These are phyloP conservation scores for Paedocypris sp. DNA, from an alignment of 2,113 vertebrate species.

Conservation along the genomic window DNA sequence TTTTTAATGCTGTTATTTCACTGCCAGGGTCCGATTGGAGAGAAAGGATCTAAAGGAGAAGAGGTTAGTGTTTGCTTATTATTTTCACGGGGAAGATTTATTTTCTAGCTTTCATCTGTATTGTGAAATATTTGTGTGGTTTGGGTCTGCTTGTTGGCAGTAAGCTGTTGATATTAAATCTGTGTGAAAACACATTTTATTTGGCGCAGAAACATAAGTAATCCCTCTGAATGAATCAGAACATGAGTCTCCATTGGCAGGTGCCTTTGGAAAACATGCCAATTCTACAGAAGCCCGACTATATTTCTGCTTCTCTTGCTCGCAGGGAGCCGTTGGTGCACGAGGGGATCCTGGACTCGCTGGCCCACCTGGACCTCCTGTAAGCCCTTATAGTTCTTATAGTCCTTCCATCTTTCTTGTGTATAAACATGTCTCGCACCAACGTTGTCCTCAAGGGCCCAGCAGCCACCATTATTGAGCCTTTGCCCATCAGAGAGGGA, in stretches of 20 bases:
- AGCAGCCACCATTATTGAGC: constrained; percentile 56
- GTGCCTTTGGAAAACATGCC: background rate
- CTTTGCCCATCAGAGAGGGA: constrained; percentile 54
- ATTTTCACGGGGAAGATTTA: constrained; percentile 36
- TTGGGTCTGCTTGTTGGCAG: background rate
- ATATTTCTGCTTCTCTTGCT: background rate
- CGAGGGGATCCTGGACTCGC: constrained; percentile 35
- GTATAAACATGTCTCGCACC: background rate
- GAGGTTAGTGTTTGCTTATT: constrained; percentile 50
- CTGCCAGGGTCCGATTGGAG: constrained; percentile 67
- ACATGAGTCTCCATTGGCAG: constrained; percentile 5
- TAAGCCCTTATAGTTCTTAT: constrained; percentile 10
- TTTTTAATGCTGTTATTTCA: background rate
- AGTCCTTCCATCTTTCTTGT: background rate
- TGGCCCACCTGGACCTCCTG: constrained; percentile 34
- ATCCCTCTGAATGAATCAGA: constrained; percentile 7
- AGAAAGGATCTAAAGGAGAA: constrained; percentile 81
- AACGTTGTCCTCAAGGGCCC: constrained; percentile 61
- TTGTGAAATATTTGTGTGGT: background rate
- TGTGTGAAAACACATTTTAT: constrained; percentile 5
- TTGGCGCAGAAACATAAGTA: constrained; percentile 7
- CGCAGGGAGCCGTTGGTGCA: constrained; percentile 26
- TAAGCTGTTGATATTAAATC: background rate
- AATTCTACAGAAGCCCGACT: constrained; percentile 7
- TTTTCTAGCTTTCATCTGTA: constrained; percentile 20